Base-by-base conservation (phyloP, 2,797 vertebrate species). In the Sebastes hubbsi region DNA sequence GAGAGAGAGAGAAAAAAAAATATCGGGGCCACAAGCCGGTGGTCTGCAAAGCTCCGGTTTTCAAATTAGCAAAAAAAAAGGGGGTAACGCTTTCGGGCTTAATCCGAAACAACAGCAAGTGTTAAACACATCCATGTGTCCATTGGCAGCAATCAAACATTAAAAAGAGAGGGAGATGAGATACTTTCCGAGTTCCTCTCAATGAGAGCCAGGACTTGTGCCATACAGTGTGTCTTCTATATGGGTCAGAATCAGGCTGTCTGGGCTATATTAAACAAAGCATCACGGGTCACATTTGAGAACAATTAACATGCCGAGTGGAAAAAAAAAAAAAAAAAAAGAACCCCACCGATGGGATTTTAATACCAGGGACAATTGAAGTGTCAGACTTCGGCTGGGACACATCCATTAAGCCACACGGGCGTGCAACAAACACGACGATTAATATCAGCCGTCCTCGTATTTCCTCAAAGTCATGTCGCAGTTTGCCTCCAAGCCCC, bases 341-440 rank as follows among this genome's bases (percentile, higher is more conserved):
- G 46, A 85, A 83, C 59, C 32, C 55, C 64, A 68, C 63, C 75
- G 72, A 94, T 94, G 88, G 80, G 83, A 87, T 93, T 94, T 94
- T 93, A 94, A 95, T 92, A 91, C 84, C 62, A 81, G 84, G 77
- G 90, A 92, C 91, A 91, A 92, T 95, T 92, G 72, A 88, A 90
- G 84, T 86, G 93, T 93, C 92, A 90, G 82, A 85, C 87, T 80
- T 68, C 2, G 59, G 89, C 85, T 79, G 70, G 85, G 88, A 92
- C 88, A 87, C 89, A 91, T 92, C 81, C 80, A 93, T 93, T 90
- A 91, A 82, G 81, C 77, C 78, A 87, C 83, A 85, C 70, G 76
- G 76, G 73, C 71, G 30, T 81, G 86, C 81, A 92, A 91, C 90
- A 92, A 95, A 95, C 91, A 91, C 61, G 27, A 69, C 84, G 79